Evolutionary conservation across 2,888 invertebrate genomes (phyloP), one percentile per base, ranked within the genome.

Genomic region (Neelides folsomi): DNA sequence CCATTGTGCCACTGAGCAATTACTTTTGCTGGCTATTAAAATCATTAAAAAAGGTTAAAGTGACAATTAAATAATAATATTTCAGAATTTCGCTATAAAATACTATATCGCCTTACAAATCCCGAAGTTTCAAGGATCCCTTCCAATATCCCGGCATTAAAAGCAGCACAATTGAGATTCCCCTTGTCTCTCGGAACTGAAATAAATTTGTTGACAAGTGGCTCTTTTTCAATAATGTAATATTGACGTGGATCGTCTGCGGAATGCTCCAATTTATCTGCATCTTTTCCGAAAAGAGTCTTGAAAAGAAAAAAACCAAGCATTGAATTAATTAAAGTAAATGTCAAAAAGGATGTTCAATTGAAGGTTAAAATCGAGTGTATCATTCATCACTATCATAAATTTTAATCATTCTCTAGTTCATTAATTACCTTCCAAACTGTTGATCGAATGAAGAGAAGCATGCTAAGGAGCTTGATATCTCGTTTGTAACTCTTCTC

Each of bases 1-100:
- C 95, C 98, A 71, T 97, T 94, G 71, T 98, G 97, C 94, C 95
- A 97, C 71, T 97, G 95, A 0, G 95, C 94, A 0, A 94, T 86
- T 7, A 98, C 97, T 74, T 95, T 95, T 40, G 93, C 92, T 2
- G 94, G 86, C 95, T 97, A 74, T 56, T 82, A 81, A 47, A 59
- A 61, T 27, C 7, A 7, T 27, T 27, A 27, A 27, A 27, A 27
- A 27, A 27, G 27, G 27, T 27, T 27, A 27, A 27, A 27, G 27
- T 27, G 4, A 27, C 7, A 5, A 48, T 45, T 49, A 55, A 54
- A 45, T 13, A 36, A 8, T 15, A 15, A 40, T 38, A 41, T 52
- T 27, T 43, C 27, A 43, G 18, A 27, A 41, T 16, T 35, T 43
- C 12, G 13, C 13, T 49, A 46, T 38, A 47, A 27, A 38, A 15